Percentiles rank a stretch among this genome's conserved stretches.
phyloP scores from a whole-genome alignment of 2,888 invertebrate species.

The Euzetes globulus region DNA sequence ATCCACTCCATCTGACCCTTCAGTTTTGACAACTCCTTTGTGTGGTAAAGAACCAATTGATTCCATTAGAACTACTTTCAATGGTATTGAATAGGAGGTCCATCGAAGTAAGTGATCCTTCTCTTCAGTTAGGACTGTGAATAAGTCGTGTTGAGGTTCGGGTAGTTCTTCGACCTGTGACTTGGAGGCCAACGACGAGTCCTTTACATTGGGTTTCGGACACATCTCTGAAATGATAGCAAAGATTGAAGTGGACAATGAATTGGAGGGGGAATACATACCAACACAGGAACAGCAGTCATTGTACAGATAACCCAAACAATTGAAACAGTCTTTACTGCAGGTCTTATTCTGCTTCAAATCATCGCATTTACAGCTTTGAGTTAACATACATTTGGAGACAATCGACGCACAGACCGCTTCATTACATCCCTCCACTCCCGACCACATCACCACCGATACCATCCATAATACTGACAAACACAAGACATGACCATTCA shows the following conservation, averaged over 20 bases:
- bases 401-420: slow-evolving; percentile 91
- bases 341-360: slow-evolving; percentile 77
- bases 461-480: slow-evolving; percentile 44
- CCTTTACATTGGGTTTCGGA: slow-evolving; percentile 70
- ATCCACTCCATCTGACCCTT: slow-evolving; percentile 20
- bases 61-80: slow-evolving; percentile 41
- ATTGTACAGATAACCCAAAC: slow-evolving; percentile 75
- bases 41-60: not conserved
- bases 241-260: slow-evolving; percentile 35
- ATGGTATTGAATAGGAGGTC: slow-evolving; percentile 69
- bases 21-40: slow-evolving; percentile 17
- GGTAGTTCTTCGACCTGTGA: slow-evolving; percentile 77
- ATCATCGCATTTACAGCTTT: slow-evolving; percentile 85
- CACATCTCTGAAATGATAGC: slow-evolving; percentile 66
- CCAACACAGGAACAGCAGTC: slow-evolving; percentile 97
- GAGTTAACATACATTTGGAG: slow-evolving; percentile 90
- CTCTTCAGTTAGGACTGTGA: slow-evolving; percentile 70
- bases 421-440: slow-evolving; percentile 64
- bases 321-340: slow-evolving; percentile 84
- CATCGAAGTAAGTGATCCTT: slow-evolving; percentile 67
- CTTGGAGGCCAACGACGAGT: slow-evolving; percentile 63
- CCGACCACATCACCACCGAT: not conserved
- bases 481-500: not conserved
- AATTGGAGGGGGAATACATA: slow-evolving; percentile 53
- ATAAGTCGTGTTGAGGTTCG: slow-evolving; percentile 73